Conservation (phyloP, 2,888 invertebrate genomes). For the Acleris emargana region DNA sequence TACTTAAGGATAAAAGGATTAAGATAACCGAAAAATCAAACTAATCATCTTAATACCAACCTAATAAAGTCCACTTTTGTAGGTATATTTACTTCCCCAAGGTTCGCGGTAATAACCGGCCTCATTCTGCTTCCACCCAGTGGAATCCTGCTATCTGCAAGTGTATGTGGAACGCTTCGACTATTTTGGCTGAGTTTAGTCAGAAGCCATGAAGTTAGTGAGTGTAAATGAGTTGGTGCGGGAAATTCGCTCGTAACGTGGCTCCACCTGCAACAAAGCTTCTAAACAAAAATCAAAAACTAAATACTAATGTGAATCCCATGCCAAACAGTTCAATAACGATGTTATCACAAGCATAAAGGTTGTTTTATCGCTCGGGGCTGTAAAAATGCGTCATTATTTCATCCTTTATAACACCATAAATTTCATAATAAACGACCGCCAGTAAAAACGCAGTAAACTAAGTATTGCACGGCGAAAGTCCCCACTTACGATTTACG, state of each 20-base stretch:
- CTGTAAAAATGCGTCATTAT: slow-evolving; percentile 78
- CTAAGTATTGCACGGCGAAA: slow-evolving; percentile 64
- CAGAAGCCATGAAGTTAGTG: too few relatives aligned
- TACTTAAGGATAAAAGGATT: not conserved
- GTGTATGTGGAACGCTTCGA: too few relatives aligned
- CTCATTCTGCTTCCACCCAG: too few relatives aligned
- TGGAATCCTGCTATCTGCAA: too few relatives aligned
- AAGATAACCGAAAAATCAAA: too few relatives aligned
- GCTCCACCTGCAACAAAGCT: not conserved
- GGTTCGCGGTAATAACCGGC: too few relatives aligned
- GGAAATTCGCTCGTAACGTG: too few relatives aligned
- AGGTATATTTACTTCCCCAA: too few relatives aligned
- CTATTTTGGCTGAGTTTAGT: too few relatives aligned
- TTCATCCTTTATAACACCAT: slow-evolving; percentile 75
- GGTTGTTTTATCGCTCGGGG: slow-evolving; percentile 77
- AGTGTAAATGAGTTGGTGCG: too few relatives aligned
- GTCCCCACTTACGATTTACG: slow-evolving; percentile 52
- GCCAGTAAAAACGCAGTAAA: slow-evolving; percentile 68
- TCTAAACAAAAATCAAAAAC: slow-evolving; percentile 9
- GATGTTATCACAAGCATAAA: slow-evolving; percentile 72
- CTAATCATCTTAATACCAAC: too few relatives aligned
- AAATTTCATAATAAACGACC: slow-evolving; percentile 80
- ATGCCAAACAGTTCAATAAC: slow-evolving; percentile 53
- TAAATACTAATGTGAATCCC: slow-evolving; percentile 48
- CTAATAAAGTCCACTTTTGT: too few relatives aligned